phyloP scores from a whole-genome alignment of 2,113 vertebrate genomes.

The Myiozetetes cayanensis region DNA sequence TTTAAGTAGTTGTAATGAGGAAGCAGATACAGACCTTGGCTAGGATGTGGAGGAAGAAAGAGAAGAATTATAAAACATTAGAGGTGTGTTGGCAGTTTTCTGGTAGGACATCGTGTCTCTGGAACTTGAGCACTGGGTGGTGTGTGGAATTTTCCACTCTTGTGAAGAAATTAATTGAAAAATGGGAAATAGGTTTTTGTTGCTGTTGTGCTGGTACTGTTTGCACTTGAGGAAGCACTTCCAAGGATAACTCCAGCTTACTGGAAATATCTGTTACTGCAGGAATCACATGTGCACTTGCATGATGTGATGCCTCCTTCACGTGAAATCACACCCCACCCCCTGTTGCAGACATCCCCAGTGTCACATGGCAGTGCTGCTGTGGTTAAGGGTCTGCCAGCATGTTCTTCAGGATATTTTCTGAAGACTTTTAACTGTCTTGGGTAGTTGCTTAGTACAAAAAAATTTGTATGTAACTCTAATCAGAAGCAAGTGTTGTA shows the following conservation, averaged over 20 bases:
- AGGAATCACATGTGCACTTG: background rate
- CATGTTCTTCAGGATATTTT: background rate
- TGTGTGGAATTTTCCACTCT: background rate
- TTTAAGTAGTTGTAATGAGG: background rate
- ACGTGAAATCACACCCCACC: background rate
- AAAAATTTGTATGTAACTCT: background rate
- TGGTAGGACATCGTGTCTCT: background rate
- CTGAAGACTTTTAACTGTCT: background rate
- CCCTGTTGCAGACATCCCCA: background rate
- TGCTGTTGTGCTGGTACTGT: background rate
- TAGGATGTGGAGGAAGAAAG: background rate
- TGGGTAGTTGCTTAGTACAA: background rate
- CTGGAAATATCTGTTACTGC: background rate
- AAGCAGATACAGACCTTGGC: background rate
- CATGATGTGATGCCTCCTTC: slow-evolving; percentile 14
- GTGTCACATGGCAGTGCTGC: background rate
- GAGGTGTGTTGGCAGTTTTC: background rate
- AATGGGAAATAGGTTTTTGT: background rate
- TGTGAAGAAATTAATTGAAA: background rate
- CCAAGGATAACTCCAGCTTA: background rate
- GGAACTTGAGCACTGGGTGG: background rate
- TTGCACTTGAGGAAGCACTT: background rate
- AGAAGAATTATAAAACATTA: background rate
- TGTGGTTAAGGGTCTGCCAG: background rate
- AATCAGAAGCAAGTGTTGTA: background rate